These are phyloP conservation scores for Chelidonichthys spinosus DNA, from an alignment of 2,797 vertebrate genomes.

Conservation along the genomic window DNA sequence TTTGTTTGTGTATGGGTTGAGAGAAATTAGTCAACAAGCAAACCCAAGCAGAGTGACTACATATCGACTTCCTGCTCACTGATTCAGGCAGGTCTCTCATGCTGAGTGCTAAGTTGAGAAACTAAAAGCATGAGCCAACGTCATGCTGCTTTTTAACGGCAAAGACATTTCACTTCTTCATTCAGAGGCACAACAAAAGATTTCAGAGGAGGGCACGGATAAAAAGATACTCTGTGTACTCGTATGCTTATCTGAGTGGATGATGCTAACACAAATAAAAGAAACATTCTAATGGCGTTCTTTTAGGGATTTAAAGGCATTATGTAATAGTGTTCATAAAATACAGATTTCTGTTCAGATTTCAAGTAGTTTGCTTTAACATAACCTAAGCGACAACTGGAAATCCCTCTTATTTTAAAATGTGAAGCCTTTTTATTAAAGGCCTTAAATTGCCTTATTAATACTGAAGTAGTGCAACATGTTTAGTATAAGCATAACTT, in stretches of 20 bases:
- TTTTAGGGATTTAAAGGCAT: not conserved
- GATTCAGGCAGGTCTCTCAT: constrained; percentile 24
- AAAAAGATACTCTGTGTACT: not conserved
- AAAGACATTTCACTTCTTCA: not conserved
- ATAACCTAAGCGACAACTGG: not conserved
- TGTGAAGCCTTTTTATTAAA: not conserved
- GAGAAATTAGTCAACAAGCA: constrained; percentile 52
- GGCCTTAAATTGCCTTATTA: not conserved
- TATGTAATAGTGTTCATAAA: not conserved
- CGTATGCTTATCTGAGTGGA: not conserved
- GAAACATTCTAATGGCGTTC: not conserved
- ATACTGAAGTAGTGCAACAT: not conserved
- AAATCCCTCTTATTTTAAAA: not conserved
- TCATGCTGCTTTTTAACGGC: not conserved
- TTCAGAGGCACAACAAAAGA: not conserved
- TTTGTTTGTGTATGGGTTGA: constrained; percentile 46
- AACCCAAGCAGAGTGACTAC: constrained; percentile 30
- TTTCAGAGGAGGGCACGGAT: not conserved
- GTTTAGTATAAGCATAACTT: constrained; percentile 10
- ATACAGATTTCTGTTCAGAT: not conserved
- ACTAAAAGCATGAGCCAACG: constrained; percentile 2
- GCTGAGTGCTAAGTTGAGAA: constrained; percentile 29
- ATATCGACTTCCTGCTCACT: constrained; percentile 30
- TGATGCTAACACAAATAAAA: not conserved
- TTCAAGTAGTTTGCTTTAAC: not conserved